Percentiles rank a stretch among this genome's conserved stretches.
These are phyloP conservation scores for Rugalucina vietnamica DNA, from an alignment of 2,888 invertebrate genomes.

Conservation along the genomic window DNA sequence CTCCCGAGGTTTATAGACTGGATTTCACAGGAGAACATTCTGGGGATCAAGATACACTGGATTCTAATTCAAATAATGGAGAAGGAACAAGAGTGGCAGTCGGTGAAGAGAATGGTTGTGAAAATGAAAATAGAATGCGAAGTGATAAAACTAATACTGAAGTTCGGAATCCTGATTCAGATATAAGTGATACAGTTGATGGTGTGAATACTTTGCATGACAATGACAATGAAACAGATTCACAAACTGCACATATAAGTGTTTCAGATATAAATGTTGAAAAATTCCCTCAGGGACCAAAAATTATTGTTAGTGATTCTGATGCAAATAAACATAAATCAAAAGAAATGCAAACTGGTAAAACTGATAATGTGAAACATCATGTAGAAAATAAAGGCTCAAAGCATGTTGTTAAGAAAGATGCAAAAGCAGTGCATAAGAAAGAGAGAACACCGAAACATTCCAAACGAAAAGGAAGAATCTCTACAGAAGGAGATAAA, in stretches of 20 bases:
- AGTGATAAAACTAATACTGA: slow-evolving; percentile 15
- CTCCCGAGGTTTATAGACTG: slow-evolving; percentile 59
- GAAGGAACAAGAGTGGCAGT: background rate
- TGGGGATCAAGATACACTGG: slow-evolving; percentile 46
- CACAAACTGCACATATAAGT: background rate
- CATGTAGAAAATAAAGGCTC: background rate
- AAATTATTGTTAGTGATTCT: background rate
- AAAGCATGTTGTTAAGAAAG: slow-evolving; percentile 26
- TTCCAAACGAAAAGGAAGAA: background rate
- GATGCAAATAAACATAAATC: background rate
- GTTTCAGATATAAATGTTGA: background rate
- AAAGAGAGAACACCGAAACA: slow-evolving; percentile 2
- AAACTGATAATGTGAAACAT: background rate
- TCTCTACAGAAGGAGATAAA: background rate
- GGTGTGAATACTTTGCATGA: background rate
- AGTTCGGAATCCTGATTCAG: background rate
- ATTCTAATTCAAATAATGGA: background rate
- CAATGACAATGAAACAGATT: too few relatives aligned
- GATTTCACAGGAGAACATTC: slow-evolving; percentile 63
- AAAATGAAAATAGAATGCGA: background rate
- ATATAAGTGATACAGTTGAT: background rate
- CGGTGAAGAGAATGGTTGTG: background rate
- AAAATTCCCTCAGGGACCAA: background rate
- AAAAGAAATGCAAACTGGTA: background rate
- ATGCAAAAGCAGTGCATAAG: background rate